A percentile compares a stretch with the other conserved stretches of the same genome.
These are phyloP conservation scores for Theristicus caerulescens DNA, from an alignment of 2,113 vertebrate genomes.

Conservation along the genomic window DNA sequence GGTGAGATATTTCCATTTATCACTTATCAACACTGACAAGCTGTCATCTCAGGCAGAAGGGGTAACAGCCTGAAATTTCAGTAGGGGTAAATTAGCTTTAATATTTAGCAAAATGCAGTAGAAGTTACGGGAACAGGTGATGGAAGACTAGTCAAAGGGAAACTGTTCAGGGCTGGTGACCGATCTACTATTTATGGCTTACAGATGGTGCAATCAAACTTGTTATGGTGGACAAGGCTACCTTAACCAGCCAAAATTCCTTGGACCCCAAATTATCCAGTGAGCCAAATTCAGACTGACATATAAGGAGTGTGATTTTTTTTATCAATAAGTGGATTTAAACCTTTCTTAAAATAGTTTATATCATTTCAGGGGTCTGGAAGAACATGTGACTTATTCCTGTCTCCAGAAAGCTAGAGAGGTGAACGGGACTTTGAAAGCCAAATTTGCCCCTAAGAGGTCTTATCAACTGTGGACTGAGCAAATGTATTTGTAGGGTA, in stretches of 20 bases:
- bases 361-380: not conserved
- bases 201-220: not conserved
- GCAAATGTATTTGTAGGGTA: not conserved
- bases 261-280: not conserved
- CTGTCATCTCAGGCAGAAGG: slow-evolving; percentile 36
- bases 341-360: not conserved
- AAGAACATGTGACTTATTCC: not conserved
- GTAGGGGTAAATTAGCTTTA: slow-evolving; percentile 25
- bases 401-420: not conserved
- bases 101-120: slow-evolving; percentile 2
- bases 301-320: not conserved
- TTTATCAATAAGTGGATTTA: not conserved
- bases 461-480: not conserved
- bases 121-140: not conserved
- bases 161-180: not conserved
- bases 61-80: slow-evolving; percentile 10
- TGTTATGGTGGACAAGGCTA: not conserved
- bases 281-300: not conserved
- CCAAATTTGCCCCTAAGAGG: not conserved
- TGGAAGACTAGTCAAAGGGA: not conserved
- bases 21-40: slow-evolving; percentile 40
- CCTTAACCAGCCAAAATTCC: not conserved
- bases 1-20: slow-evolving; percentile 34
- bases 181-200: not conserved
- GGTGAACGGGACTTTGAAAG: not conserved